Conservation (phyloP, 2,113 vertebrate genomes). For the Cyprinodon tularosa region DNA sequence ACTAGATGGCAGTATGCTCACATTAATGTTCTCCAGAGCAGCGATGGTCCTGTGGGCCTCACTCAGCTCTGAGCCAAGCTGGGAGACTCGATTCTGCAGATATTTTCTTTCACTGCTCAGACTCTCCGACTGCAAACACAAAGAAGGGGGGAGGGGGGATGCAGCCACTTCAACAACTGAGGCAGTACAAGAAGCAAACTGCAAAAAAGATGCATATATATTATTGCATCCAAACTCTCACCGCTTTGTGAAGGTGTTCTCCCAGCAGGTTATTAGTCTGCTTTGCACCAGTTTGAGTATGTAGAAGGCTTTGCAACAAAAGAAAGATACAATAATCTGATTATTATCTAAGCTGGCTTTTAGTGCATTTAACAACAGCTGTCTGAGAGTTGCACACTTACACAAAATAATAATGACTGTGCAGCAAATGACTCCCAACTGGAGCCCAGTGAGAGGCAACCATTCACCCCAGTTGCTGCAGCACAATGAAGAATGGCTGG, state of each 20-base stretch:
- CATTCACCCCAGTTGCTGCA: conserved; percentile 45
- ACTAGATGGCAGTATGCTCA: conserved; percentile 71
- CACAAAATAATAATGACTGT: conserved; percentile 1
- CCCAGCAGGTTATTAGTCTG: conserved; percentile 73
- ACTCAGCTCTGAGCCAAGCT: conserved; percentile 77
- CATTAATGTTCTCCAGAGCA: conserved; percentile 80
- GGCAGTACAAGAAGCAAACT: background rate
- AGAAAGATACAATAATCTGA: background rate
- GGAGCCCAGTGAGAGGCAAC: conserved; percentile 19
- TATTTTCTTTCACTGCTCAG: conserved; percentile 74
- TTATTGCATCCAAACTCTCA: conserved; percentile 57
- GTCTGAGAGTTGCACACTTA: conserved; percentile 21
- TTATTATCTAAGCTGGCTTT: background rate
- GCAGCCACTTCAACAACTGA: background rate
- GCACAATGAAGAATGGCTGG: conserved; percentile 35
- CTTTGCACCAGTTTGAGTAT: conserved; percentile 71
- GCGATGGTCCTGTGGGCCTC: conserved; percentile 76
- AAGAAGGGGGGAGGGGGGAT: background rate
- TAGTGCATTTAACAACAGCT: conserved; percentile 6
- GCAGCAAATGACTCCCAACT: conserved; percentile 36
- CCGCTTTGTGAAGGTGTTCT: conserved; percentile 78
- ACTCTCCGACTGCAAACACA: conserved; percentile 66
- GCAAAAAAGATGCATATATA: background rate
- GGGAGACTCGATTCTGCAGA: conserved; percentile 73
- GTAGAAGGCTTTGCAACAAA: conserved; percentile 74